Base-by-base conservation (phyloP, 2,113 vertebrate species). In the Petroica traversi region DNA sequence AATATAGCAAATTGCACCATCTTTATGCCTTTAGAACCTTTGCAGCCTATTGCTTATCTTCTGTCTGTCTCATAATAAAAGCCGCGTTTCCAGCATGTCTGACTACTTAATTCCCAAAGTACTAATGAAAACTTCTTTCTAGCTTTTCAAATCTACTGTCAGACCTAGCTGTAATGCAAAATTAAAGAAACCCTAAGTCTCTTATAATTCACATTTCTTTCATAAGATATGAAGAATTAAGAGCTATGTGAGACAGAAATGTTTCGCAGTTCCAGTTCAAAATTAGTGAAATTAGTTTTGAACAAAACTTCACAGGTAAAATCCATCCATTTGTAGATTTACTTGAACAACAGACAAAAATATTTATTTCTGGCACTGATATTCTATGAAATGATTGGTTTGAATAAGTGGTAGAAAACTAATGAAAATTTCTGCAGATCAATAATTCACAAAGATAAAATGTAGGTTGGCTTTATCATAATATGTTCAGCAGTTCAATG, bases 191-290 rank as follows among this genome's bases (percentile, higher is more conserved):
- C 4, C 13, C 6, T 48, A 52, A 66, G 45, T 59, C 11, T 54
- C 13, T 51, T 67, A 66, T 4, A 66, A 43, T 77, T 63, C 12
- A 63, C 8, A 19, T 62, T 80, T 62, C 19, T 48, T 48, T 13
- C 9, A 5, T 18, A 36, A 82, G 14, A 51, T 14, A 34, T 1
- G 9, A 58, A 62, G 41, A 55, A 66, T n/a, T 81, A 12, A 6
- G 6, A 4, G 14, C 1, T 12, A 22, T 8, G 3, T 6, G 12
- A 3, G 3, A 5, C 20, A 48, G 31, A 86, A 73, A 4, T 28
- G 5, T 48, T 83, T 51, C n/a, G 31, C 4, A 40, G 25, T 24
- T 57, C 9, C 43, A 2, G 5, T 68, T 63, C 14, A 73, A 43
- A 16, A 40, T 41, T 40, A 54, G 5, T 73, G n/a, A 77, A 69